Percentiles rank a stretch among this genome's conserved stretches.
Conservation (phyloP, 2,113 vertebrate genomes). For the Amphiprion ocellaris region DNA sequence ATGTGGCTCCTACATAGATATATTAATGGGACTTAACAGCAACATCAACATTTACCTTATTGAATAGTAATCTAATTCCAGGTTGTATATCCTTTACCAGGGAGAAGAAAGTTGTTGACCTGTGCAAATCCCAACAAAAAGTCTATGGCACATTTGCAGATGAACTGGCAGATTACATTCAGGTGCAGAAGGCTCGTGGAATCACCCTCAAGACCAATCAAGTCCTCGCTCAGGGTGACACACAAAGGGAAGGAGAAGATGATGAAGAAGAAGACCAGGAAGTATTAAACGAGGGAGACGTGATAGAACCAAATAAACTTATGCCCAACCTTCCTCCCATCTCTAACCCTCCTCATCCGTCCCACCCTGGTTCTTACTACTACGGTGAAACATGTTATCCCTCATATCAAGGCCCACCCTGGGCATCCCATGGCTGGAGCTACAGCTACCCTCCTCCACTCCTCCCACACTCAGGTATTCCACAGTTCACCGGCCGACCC, state of each 20-base stretch:
- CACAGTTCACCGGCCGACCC: constrained; percentile 9
- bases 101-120: constrained; percentile 80
- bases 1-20: too few relatives aligned
- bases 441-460: constrained; percentile 35
- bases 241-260: constrained; percentile 56
- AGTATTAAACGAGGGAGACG: constrained; percentile 1
- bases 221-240: constrained; percentile 47
- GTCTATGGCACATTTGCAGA: constrained; percentile 86
- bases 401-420: constrained; percentile 31
- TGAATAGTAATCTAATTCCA: not conserved
- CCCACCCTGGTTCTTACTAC: constrained; percentile 34
- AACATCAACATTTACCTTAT: too few relatives aligned
- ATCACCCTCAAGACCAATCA: constrained; percentile 79
- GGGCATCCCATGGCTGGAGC: constrained; percentile 37
- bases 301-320: not conserved
- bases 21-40: too few relatives aligned
- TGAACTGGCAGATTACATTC: constrained; percentile 87
- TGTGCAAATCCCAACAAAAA: constrained; percentile 86
- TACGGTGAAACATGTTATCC: constrained; percentile 50
- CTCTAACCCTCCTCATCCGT: constrained; percentile 22
- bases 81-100: constrained; percentile 74
- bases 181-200: constrained; percentile 87
- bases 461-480: constrained; percentile 10
- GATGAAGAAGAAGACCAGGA: constrained; percentile 12
- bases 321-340: not conserved